phyloP scores from a whole-genome alignment of 2,797 vertebrate species.

The Rachycentron canadum region DNA sequence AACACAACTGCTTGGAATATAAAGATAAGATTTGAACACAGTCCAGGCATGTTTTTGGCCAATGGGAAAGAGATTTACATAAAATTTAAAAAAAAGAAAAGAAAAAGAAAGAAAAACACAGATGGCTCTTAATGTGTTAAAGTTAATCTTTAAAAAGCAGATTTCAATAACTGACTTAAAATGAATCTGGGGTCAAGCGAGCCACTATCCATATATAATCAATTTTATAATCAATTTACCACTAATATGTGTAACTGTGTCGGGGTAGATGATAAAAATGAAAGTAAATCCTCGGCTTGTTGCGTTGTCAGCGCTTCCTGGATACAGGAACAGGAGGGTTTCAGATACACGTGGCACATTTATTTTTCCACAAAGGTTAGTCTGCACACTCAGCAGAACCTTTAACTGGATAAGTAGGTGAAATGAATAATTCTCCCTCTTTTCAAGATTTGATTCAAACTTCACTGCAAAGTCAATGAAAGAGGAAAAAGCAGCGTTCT shows the following conservation, averaged over 20 bases:
- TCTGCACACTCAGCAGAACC: constrained; percentile 17
- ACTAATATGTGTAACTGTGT: not conserved
- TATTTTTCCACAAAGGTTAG: not conserved
- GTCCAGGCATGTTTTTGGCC: no score
- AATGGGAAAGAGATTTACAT: no score
- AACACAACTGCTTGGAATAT: no score
- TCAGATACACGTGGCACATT: not conserved
- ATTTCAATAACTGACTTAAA: no score
- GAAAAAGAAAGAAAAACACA: no score
- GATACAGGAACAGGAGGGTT: not conserved
- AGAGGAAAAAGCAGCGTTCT: not conserved
- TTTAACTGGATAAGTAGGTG: constrained; percentile 5
- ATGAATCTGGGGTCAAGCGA: no score
- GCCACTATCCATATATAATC: no score
- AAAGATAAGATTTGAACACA: no score
- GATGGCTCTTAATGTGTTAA: no score
- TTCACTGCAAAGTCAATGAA: not conserved
- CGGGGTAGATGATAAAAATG: not conserved
- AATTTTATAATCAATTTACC: no score
- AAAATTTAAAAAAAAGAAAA: no score
- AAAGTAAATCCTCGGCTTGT: not conserved
- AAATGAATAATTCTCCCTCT: constrained; percentile 39
- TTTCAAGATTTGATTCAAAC: not conserved
- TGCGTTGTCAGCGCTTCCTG: not conserved
- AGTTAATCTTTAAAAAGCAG: no score